Evolutionary conservation across 2,113 vertebrate species (phyloP), one percentile per base, ranked within the genome.

Genomic region (Tachycineta bicolor): DNA sequence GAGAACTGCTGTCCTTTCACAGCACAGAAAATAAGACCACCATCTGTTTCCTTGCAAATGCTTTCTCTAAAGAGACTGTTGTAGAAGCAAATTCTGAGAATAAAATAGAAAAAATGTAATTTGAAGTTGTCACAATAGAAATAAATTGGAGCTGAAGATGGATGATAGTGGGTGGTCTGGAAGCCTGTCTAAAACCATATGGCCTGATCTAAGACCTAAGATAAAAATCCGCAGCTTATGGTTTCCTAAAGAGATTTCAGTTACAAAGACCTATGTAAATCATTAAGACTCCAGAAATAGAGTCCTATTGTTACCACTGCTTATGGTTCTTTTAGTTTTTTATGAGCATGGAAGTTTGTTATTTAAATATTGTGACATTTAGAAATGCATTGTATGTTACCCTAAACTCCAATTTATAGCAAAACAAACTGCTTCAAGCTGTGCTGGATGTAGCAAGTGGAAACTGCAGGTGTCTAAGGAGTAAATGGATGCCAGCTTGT

Each of bases 361-460:
- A 86, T 93, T 90, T 96, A 96, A 96, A 96, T 83, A 96, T 90
- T 96, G 70, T 95, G 94, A 96, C 94, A 93, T 92, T 96, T 90
- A 44, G 55, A 92, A 90, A 97, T 37, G 43, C 71, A 74, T 67
- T 86, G 21, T 75, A 80, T 83, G 82, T 55, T 94, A 91, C 78
- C 76, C 71, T 78, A 86, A 96, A 81, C 59, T 94, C 55, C 67
- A 93, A 86, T 92, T 94, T 95, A 90, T 68, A 86, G 88, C 52
- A 68, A 91, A 93, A 88, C 87, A 96, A 88, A 86, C 64, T 49
- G 68, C 87, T 90, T 90, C 92, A 90, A 95, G 90, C 93, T 94
- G 92, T 90, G 93, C 71, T 88, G 71, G 79, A 70, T 81, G 76
- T 49, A 71, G 85, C 70, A 94, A 93, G 82, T 59, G 85, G 90